phyloP scores from a whole-genome alignment of 2,797 vertebrate genomes.

The Acanthornis magna region DNA sequence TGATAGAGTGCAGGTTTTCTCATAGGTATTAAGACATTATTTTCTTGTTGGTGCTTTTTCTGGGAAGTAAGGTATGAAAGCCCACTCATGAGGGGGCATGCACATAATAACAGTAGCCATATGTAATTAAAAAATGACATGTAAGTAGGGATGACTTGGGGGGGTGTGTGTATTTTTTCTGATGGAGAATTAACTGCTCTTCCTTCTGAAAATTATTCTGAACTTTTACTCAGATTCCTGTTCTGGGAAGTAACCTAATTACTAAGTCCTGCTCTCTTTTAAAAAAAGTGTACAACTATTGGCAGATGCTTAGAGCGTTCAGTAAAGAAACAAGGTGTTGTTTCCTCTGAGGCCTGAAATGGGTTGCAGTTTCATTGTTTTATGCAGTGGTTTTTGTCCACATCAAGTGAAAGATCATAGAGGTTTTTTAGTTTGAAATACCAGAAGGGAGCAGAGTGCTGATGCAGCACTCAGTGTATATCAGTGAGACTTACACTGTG shows the following conservation, averaged over 20 bases:
- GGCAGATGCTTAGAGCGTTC: not conserved
- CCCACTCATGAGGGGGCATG: not conserved
- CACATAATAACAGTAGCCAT: not conserved
- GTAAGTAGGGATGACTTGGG: not conserved
- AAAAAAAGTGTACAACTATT: not conserved
- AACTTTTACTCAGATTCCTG: not conserved
- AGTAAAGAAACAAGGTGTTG: not conserved
- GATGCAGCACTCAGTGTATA: rapidly evolving
- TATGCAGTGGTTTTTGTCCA: not conserved
- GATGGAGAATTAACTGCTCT: not conserved
- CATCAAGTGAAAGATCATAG: not conserved
- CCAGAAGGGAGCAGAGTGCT: not conserved
- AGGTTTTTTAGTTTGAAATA: not conserved
- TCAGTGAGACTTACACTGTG: rapidly evolving
- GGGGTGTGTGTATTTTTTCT: not conserved
- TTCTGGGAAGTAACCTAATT: not conserved
- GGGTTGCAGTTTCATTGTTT: not conserved
- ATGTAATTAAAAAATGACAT: not conserved
- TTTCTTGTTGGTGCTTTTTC: not conserved
- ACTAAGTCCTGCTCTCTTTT: not conserved
- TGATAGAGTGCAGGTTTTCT: not conserved
- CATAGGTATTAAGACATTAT: not conserved
- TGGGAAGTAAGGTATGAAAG: not conserved
- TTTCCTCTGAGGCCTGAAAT: not conserved
- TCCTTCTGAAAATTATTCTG: not conserved